Evolutionary conservation across 2,888 invertebrate genomes (phyloP).

Genomic region (Phortica magna): DNA sequence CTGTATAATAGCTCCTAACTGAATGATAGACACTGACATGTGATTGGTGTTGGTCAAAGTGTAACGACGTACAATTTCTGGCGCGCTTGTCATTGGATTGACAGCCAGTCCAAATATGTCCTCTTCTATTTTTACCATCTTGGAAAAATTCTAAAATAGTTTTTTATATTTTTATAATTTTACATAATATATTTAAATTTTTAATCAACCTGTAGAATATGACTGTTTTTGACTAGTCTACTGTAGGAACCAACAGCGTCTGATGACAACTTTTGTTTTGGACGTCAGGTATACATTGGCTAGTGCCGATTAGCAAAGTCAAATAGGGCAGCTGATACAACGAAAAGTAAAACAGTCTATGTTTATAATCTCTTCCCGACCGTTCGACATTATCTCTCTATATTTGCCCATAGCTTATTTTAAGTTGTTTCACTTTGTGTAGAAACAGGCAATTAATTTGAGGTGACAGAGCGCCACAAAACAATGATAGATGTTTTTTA

Average conservation of each 20-base stretch:
- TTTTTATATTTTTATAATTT: neutral
- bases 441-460: neutral
- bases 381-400: neutral
- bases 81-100: slow-evolving; percentile 68
- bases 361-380: neutral
- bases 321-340: neutral
- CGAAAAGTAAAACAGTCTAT: neutral
- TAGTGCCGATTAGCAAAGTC: slow-evolving; percentile 9
- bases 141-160: neutral
- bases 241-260: neutral
- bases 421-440: neutral
- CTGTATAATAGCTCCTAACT: slow-evolving; percentile 87
- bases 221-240: neutral
- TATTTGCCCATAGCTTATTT: neutral
- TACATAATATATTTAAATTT: neutral
- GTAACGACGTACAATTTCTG: slow-evolving; percentile 68
- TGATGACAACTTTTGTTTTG: neutral
- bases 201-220: neutral
- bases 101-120: slow-evolving; percentile 72
- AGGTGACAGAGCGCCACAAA: neutral
- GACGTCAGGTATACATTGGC: neutral
- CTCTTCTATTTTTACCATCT: slow-evolving; percentile 65
- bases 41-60: slow-evolving; percentile 68
- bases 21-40: slow-evolving; percentile 72
- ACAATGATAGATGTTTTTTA: neutral